Conservation (phyloP, 1,140 invertebrate species). For the Pristionchus pacificus region DNA sequence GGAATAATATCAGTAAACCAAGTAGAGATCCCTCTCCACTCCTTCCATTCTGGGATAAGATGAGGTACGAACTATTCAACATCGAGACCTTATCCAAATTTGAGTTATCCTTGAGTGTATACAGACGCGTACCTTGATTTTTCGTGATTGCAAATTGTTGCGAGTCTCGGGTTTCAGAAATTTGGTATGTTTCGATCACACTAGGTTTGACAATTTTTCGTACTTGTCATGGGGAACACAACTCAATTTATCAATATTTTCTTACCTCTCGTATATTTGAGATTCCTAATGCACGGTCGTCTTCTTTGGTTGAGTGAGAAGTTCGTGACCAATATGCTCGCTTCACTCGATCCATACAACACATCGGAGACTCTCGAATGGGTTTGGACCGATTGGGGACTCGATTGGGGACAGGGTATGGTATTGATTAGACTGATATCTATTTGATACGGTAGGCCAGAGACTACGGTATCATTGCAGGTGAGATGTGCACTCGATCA, state of each 20-base stretch:
- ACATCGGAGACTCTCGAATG: slow-evolving; percentile 97
- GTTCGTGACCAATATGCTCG: slow-evolving; percentile 44
- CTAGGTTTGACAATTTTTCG: too few species aligned
- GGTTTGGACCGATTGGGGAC: slow-evolving; percentile 81
- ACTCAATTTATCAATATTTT: too few species aligned
- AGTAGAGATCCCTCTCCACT: slow-evolving; percentile 87
- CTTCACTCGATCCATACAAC: slow-evolving; percentile 82
- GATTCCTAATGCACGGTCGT: slow-evolving; percentile 58
- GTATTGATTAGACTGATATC: slow-evolving; percentile 10
- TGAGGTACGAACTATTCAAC: too few species aligned
- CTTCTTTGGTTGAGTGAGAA: slow-evolving; percentile 83
- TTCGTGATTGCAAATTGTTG: too few species aligned
- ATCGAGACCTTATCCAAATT: slow-evolving; percentile 10
- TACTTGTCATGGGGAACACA: too few species aligned
- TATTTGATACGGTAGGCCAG: neutral
- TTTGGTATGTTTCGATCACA: too few species aligned
- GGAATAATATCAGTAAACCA: slow-evolving; percentile 74
- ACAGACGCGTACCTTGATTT: too few species aligned
- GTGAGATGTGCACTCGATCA: slow-evolving; percentile 77
- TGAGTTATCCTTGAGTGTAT: neutral
- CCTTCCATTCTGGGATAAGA: slow-evolving; percentile 95
- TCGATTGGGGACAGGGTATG: slow-evolving; percentile 90
- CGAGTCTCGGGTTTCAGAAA: too few species aligned
- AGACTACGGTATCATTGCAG: slow-evolving; percentile 59
- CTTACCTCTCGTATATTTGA: too few species aligned